phyloP scores from a whole-genome alignment of 2,797 vertebrate genomes.

The Danionella dracula region DNA sequence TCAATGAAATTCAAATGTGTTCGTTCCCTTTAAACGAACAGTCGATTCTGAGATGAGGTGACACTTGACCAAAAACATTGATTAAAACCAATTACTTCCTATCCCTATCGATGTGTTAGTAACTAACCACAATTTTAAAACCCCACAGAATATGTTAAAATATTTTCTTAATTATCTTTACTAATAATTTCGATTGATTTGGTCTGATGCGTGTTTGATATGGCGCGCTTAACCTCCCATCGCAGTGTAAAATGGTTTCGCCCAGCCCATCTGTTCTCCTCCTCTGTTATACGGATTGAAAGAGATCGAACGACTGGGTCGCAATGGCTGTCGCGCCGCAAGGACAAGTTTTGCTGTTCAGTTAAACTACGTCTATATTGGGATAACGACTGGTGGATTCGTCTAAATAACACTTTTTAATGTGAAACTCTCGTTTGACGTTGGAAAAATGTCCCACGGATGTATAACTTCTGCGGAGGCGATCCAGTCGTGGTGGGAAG shows the following conservation, averaged over 20 bases:
- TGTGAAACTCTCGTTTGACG: conserved; percentile 56
- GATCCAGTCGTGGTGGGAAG: conserved; percentile 96
- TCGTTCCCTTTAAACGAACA: conserved; percentile 68
- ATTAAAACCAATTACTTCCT: too few relatives aligned
- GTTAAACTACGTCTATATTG: conserved; percentile 49
- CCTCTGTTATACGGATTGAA: conserved; percentile 62
- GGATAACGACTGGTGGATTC: conserved; percentile 19
- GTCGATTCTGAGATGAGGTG: conserved; percentile 34
- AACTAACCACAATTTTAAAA: too few relatives aligned
- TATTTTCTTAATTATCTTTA: fast-evolving
- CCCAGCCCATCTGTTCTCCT: conserved; percentile 72
- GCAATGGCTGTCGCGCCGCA: conserved; percentile 58
- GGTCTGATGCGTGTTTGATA: not conserved
- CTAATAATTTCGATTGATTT: not conserved
- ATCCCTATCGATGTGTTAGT: too few relatives aligned
- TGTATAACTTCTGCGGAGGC: conserved; percentile 80
- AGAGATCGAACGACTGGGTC: conserved; percentile 65
- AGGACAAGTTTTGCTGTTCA: conserved; percentile 56
- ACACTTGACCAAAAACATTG: not conserved
- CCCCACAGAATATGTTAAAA: too few relatives aligned
- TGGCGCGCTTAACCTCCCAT: conserved; percentile 19
- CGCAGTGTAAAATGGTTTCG: conserved; percentile 51
- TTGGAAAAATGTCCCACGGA: conserved; percentile 77
- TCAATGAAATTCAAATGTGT: conserved; percentile 35
- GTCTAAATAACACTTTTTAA: conserved; percentile 56